These are phyloP conservation scores for Chloroclysta siterata DNA, from an alignment of 2,888 invertebrate species.

Conservation along the genomic window DNA sequence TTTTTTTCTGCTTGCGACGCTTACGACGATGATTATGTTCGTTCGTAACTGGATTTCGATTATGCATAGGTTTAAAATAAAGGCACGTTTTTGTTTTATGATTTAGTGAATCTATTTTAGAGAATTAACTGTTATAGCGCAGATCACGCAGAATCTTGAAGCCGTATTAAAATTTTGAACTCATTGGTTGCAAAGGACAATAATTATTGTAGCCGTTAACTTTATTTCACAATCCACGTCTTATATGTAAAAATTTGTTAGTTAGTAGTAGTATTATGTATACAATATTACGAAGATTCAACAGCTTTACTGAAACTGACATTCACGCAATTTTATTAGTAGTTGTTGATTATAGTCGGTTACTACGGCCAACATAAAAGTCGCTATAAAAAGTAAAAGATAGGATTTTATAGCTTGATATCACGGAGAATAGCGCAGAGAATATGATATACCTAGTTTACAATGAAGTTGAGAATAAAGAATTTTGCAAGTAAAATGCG, in stretches of 20 bases:
- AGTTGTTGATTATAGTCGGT: constrained; percentile 43
- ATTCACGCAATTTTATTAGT: constrained; percentile 26
- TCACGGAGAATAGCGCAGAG: constrained; percentile 31
- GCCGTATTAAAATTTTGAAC: no score
- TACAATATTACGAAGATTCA: no score
- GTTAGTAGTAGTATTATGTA: no score
- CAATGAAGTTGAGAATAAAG: constrained; percentile 36
- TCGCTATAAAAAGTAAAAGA: constrained; percentile 45
- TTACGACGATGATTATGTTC: background rate
- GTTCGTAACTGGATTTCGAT: background rate
- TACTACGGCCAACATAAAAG: constrained; percentile 43
- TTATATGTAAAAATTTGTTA: no score
- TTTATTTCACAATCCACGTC: no score
- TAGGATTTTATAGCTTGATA: constrained; percentile 43
- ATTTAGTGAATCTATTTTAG: no score
- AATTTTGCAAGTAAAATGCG: constrained; percentile 44
- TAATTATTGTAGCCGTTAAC: no score
- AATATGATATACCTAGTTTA: constrained; percentile 27
- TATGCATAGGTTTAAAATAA: no score
- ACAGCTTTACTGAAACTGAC: constrained; percentile 5
- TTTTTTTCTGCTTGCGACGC: background rate
- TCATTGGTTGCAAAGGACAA: no score
- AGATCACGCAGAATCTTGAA: no score
- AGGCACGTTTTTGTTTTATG: no score
- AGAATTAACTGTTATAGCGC: background rate